Evolutionary conservation across 2,888 invertebrate species (phyloP), one percentile per base, ranked within the genome.

Genomic region (Pomacea canaliculata): DNA sequence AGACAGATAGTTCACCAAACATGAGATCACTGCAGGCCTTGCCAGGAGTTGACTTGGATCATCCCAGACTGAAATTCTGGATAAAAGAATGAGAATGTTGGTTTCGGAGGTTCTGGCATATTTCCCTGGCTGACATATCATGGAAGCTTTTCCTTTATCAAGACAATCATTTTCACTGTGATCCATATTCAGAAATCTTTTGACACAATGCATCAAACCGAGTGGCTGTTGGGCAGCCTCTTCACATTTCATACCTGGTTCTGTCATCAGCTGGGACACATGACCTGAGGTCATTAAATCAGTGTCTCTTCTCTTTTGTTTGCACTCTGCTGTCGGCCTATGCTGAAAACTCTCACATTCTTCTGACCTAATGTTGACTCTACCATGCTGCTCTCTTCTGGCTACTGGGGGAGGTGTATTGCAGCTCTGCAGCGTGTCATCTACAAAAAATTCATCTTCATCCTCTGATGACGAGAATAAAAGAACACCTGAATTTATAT

Each of bases 1-100:
- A 37, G 72, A 63, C 7, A 89, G 75, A 75, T 89, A 88, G 71
- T 84, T 83, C 62, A 88, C 76, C 27, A 89, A 78, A 66, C 85
- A 83, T 13, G 80, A 78, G 8, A 88, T 73, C 2, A 81, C 82
- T 63, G 83, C 81, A 70, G 73, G 77, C 13, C 83, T 81, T 2
- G 85, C 83, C 51, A 87, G 73, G 69, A 84, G 76, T 19, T 79
- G 78, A 49, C 83, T 83, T 16, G 85, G 84, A 77, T 87, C 83
- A 48, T 83, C 84, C 80, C 85, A 86, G 37, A 86, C 85, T 9
- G 90, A 89, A 13, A 89, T 79, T 65, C 86, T 76, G 1, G 86
- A 87, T 19, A 90, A 71, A 59, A 89, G 78, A 46, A 85, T 85
- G 46, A 88, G 76, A 63, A 89, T 85, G 70, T 86, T 86, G 37